phyloP scores from a whole-genome alignment of 2,113 vertebrate species.

The Andinoacara biseriatus region DNA sequence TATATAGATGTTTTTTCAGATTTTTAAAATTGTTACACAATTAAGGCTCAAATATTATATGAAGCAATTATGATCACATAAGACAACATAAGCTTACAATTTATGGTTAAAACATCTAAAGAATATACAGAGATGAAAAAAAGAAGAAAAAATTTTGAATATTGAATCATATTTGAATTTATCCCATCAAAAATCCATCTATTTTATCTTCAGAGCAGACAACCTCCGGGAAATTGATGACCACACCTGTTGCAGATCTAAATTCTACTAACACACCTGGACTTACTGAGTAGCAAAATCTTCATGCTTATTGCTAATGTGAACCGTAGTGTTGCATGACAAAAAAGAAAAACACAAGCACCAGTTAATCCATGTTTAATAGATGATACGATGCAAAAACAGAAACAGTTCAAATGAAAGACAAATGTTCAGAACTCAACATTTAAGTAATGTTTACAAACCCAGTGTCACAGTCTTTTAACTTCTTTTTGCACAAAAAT shows the following conservation, averaged over 20 bases:
- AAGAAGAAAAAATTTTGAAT: background rate
- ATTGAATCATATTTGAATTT: background rate
- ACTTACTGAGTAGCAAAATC: background rate
- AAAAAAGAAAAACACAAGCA: background rate
- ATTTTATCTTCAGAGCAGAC: too few species aligned
- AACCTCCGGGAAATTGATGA: too few species aligned
- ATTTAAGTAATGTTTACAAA: slow-evolving; percentile 39
- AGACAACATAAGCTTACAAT: background rate
- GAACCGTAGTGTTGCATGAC: background rate
- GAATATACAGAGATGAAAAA: background rate
- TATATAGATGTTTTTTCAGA: background rate
- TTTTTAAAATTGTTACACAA: background rate
- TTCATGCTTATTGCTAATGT: fast-evolving
- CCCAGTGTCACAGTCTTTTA: slow-evolving; percentile 26
- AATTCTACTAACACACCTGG: too few species aligned
- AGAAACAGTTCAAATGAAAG: slow-evolving; percentile 44
- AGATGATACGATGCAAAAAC: slow-evolving; percentile 59
- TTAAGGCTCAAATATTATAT: background rate
- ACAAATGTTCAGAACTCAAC: slow-evolving; percentile 12
- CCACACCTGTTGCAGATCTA: too few species aligned
- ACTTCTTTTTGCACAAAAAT: slow-evolving; percentile 8
- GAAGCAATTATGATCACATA: background rate
- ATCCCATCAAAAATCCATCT: background rate
- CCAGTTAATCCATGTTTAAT: slow-evolving; percentile 69
- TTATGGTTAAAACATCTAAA: background rate